A percentile compares a stretch with the other conserved stretches of the same genome.
These are phyloP conservation scores for Hanleya hanleyi DNA, from an alignment of 2,888 invertebrate genomes.

Conservation along the genomic window DNA sequence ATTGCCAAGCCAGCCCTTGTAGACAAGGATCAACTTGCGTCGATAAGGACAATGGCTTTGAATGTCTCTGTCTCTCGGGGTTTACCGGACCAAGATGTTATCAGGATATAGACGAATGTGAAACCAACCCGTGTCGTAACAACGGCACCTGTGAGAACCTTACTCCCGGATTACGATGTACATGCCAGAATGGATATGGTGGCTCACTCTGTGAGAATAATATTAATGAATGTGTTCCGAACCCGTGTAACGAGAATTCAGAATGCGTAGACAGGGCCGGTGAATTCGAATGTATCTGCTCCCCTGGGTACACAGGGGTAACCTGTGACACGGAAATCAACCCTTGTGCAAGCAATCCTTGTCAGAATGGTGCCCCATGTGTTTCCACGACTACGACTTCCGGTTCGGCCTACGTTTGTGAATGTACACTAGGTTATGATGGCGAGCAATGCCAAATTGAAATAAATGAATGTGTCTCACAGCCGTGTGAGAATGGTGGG, in stretches of 20 bases:
- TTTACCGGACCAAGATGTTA: conserved; percentile 1
- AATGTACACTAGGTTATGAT: neutral
- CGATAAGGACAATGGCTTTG: neutral
- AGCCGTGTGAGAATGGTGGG: neutral
- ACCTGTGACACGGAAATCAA: neutral
- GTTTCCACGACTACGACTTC: neutral
- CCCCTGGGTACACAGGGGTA: conserved; percentile 1
- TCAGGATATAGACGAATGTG: conserved; percentile 3
- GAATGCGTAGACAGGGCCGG: neutral
- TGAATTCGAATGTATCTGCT: conserved; percentile 5
- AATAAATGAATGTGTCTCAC: neutral
- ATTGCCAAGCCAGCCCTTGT: conserved; percentile 1
- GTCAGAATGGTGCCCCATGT: conserved; percentile 11
- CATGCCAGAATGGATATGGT: neutral
- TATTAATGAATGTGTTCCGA: neutral
- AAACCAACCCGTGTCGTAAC: neutral
- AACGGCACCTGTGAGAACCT: conserved; percentile 4
- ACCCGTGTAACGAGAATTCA: neutral
- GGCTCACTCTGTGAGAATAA: conserved; percentile 5
- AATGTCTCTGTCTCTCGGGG: conserved; percentile 2
- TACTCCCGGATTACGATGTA: neutral
- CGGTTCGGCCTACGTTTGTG: neutral
- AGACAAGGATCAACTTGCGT: neutral
- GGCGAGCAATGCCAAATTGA: neutral
- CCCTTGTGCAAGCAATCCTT: conserved; percentile 1